Evolutionary conservation across 1,140 invertebrate genomes (phyloP), one percentile per base, ranked within the genome.

Genomic region (Idris sp.): DNA sequence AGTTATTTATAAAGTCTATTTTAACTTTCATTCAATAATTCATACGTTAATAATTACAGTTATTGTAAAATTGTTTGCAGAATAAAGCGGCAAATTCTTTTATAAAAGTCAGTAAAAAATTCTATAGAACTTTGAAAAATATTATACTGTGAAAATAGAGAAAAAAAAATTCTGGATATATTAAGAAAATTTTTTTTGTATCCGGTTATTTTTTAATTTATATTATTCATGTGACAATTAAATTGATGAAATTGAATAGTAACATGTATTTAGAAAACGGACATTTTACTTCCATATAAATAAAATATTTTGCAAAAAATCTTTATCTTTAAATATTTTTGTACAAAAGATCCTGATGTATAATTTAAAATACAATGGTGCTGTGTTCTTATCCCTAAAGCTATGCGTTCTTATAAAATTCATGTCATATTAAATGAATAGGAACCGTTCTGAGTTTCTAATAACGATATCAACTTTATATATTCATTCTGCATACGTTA

Each of bases 401-500:
- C 64, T 49, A 58, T 68, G 49, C 51, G 43, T 48, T 36, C 51
- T 68, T 58, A 68, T 58, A 58, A 56, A 58, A 68, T 68, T 58
- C 44, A 58, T 48, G 30, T 51, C 15, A 68, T 58, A 68, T 40
- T 49, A 68, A 58, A 30, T 43, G 51, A 15, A 68, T 46, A 35
- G 44, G 19, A 48, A 30, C 33, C 14, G 25, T 65, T 65, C 4
- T 56, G 26, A 44, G 38, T 43, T 56, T 43, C 35, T 56, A 43
- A 43, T 56, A 56, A 43, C 19, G 28, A 35, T 43, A 43, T 26
- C 25, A 56, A 56, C 44, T 56, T 31, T 56, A 56, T n/a, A n/a
- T 31, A 56, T 56, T 56, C 10, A 43, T 43, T 43, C 11, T 31
- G 16, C 14, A 43, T 30, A 41, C 40, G 15, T 53, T 28, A 36